Conservation (phyloP, 1,140 invertebrate species). For the Trinorchestia longiramus region DNA sequence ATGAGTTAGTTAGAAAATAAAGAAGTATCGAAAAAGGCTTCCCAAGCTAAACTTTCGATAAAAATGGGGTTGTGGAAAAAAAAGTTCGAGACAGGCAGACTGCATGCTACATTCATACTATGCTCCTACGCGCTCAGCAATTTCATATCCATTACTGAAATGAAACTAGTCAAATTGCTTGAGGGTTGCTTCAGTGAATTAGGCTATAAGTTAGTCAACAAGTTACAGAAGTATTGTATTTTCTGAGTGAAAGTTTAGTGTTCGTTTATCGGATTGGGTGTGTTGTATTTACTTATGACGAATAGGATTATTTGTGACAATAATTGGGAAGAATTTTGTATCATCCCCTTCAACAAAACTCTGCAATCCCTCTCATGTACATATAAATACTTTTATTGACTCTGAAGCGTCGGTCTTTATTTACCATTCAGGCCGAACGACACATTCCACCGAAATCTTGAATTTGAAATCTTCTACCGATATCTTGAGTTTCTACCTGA, state of each 20-base stretch:
- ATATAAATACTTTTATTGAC: too few species aligned
- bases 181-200: neutral
- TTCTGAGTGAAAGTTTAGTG: neutral
- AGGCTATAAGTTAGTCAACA: neutral
- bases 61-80: neutral
- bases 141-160: too few species aligned
- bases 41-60: neutral
- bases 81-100: neutral
- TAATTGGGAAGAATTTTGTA: neutral
- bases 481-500: too few species aligned
- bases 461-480: neutral
- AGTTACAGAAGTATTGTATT: neutral
- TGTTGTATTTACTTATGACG: neutral
- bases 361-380: neutral
- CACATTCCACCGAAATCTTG: neutral
- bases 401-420: neutral
- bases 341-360: neutral
- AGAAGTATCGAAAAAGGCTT: neutral
- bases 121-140: too few species aligned
- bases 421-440: neutral
- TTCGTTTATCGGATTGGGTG: neutral
- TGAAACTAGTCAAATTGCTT: neutral
- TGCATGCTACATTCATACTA: neutral
- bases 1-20: neutral
- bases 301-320: neutral